Percentiles rank a stretch among this genome's conserved stretches.
Evolutionary conservation across 2,113 vertebrate species (phyloP).

Genomic region (Rhynchopsitta pachyrhyncha): DNA sequence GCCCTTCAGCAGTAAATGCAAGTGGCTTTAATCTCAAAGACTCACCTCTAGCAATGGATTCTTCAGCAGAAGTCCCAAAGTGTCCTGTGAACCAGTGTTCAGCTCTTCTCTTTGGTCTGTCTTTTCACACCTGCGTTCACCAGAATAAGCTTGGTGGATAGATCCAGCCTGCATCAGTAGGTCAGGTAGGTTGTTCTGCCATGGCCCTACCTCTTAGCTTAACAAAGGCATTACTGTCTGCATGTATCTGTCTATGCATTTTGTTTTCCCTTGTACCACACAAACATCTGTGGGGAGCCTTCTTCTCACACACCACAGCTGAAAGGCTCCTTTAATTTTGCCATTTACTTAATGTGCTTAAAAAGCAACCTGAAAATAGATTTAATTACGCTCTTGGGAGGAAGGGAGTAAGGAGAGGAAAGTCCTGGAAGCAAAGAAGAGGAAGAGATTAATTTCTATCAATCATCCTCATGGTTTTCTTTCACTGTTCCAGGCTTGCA

Average conservation of each 20-base stretch:
- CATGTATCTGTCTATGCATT: not conserved
- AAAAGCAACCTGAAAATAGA: not conserved
- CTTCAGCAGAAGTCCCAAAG: not conserved
- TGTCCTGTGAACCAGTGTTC: fast-evolving
- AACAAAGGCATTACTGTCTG: not conserved
- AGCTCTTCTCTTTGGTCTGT: not conserved
- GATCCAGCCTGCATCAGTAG: not conserved
- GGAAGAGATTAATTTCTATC: not conserved
- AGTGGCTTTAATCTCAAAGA: not conserved
- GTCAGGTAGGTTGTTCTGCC: not conserved
- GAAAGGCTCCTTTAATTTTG: not conserved
- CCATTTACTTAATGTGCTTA: not conserved
- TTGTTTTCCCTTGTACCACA: not conserved
- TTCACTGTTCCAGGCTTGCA: not conserved
- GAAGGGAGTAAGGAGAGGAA: not conserved
- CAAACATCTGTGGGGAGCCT: not conserved
- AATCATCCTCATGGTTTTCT: not conserved
- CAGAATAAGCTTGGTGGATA: not conserved
- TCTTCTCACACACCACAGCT: not conserved
- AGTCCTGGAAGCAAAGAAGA: not conserved
- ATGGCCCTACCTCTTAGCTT: not conserved
- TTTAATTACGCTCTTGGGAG: not conserved
- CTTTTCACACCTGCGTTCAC: not conserved
- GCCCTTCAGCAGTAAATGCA: not conserved
- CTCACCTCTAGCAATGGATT: not conserved